Conservation (phyloP, 2,888 invertebrate genomes). For the Cheilosia urbana region DNA sequence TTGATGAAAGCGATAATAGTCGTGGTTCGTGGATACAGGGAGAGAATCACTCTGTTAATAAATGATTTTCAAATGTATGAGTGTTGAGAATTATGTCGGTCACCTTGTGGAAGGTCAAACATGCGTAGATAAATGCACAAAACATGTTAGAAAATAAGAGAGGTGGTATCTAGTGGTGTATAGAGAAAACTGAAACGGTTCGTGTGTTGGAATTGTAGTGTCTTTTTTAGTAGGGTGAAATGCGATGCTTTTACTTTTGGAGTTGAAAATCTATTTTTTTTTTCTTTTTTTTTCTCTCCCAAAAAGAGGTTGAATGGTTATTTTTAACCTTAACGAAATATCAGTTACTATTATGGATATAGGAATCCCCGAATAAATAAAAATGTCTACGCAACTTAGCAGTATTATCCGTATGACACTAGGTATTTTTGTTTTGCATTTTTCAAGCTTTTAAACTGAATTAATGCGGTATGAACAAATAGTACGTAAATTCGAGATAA, state of each 20-base stretch:
- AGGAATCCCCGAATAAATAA: too few species aligned
- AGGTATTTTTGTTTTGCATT: too few species aligned
- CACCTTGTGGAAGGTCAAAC: constrained; percentile 86
- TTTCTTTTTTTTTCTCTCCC: too few species aligned
- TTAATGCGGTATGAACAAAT: too few species aligned
- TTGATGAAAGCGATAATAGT: constrained; percentile 4
- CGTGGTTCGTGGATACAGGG: not conserved
- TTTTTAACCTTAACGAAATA: too few species aligned
- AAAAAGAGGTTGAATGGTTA: too few species aligned
- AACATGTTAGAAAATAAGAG: constrained; percentile 58
- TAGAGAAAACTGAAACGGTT: constrained; percentile 11
- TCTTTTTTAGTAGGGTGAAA: constrained; percentile 4
- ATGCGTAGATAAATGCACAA: constrained; percentile 79
- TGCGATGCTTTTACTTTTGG: constrained; percentile 50
- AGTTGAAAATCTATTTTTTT: constrained; percentile 77
- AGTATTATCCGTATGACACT: too few species aligned
- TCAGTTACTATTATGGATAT: too few species aligned
- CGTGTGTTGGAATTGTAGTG: not conserved
- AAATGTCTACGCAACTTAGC: too few species aligned
- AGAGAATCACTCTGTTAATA: constrained; percentile 13
- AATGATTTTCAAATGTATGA: constrained; percentile 28
- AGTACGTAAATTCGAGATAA: too few species aligned
- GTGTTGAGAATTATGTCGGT: constrained; percentile 80
- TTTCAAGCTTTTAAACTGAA: too few species aligned
- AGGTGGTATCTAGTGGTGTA: constrained; percentile 29